Percentiles rank a stretch among this genome's conserved stretches.
Evolutionary conservation across 2,113 vertebrate species (phyloP).

Genomic region (Alouatta palliata): DNA sequence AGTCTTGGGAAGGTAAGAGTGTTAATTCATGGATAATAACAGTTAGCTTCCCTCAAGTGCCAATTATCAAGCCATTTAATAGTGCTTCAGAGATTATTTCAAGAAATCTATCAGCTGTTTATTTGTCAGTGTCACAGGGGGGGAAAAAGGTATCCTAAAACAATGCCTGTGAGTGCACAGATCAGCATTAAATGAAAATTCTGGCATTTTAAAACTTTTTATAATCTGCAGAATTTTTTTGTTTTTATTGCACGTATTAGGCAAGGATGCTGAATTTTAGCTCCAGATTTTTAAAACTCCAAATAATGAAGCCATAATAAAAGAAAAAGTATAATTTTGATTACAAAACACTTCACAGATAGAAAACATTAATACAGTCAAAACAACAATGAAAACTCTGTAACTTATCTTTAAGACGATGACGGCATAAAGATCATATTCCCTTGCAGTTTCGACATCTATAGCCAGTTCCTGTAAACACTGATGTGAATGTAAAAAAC

Average conservation of each 20-base stretch:
- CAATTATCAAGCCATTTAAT: neutral
- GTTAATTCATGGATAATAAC: neutral
- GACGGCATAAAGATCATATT: neutral
- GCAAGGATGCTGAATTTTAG: neutral
- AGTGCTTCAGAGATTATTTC: neutral
- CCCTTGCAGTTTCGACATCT: neutral
- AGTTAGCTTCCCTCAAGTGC: neutral
- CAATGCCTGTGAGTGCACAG: neutral
- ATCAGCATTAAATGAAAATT: neutral
- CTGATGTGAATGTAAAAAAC: neutral
- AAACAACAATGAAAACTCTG: slow-evolving; percentile 17
- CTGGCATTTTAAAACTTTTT: neutral
- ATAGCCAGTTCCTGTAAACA: neutral
- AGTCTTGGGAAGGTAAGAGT: neutral
- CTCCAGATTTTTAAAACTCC: neutral
- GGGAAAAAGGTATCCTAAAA: neutral
- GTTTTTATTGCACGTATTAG: neutral
- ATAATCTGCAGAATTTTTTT: neutral
- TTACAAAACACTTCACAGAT: neutral
- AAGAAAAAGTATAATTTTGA: neutral
- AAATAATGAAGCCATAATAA: neutral
- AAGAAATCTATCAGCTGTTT: neutral
- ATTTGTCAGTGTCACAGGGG: neutral
- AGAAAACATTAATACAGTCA: neutral
- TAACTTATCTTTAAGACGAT: neutral